Conservation (phyloP, 37 sponge, comb jelly and placozoan species). For the Halichondria panicea region DNA sequence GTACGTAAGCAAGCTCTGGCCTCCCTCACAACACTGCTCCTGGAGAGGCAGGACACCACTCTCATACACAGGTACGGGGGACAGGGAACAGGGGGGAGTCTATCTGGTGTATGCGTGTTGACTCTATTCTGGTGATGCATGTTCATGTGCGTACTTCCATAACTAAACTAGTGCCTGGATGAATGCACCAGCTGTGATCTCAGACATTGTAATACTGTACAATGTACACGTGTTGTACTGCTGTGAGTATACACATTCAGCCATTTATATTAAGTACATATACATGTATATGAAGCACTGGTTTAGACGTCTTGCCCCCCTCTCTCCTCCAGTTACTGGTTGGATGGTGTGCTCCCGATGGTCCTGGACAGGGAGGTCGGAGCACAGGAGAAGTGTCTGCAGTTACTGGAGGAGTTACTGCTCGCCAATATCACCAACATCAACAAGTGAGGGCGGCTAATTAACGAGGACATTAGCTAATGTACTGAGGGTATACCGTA, state of each 20-base stretch:
- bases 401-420: slow-evolving; percentile 62
- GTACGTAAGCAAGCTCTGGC: slow-evolving; percentile 77
- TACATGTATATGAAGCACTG: no score
- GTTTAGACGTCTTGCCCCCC: no score
- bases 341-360: slow-evolving; percentile 86
- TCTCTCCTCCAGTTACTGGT: slow-evolving; percentile 70
- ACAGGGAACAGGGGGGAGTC: no score
- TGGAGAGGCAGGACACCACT: slow-evolving; percentile 15
- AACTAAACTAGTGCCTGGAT: no score
- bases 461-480: background rate
- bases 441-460: slow-evolving; percentile 10
- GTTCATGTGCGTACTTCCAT: no score
- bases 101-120: no score
- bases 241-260: no score
- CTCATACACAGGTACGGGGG: slow-evolving; percentile 47
- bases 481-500: background rate
- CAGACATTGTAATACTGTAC: no score
- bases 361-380: slow-evolving; percentile 82
- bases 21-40: slow-evolving; percentile 54
- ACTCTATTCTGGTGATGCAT: no score
- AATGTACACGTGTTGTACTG: no score
- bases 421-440: slow-evolving; percentile 39
- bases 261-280: no score
- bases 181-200: no score
- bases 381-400: slow-evolving; percentile 72